A percentile compares a stretch with the other conserved stretches of the same genome.
Conservation (phyloP, 2,797 vertebrate species). For the Podarcis lilfordi region DNA sequence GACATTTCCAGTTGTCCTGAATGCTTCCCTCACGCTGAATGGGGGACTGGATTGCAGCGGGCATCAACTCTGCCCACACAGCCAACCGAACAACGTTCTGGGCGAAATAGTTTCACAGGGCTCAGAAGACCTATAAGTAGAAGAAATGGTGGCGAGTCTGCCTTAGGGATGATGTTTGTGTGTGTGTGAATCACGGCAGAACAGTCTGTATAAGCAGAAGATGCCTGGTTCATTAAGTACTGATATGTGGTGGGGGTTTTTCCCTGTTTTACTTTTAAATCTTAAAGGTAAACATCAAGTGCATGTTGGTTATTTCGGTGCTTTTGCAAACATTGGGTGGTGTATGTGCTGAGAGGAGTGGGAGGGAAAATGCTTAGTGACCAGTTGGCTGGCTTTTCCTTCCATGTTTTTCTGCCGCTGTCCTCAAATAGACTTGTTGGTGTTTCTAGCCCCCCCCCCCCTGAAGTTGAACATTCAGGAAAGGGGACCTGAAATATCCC, state of each 20-base stretch:
- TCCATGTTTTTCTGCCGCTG: not conserved
- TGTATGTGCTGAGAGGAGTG: not conserved
- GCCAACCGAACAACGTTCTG: not conserved
- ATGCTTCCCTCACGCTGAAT: not conserved
- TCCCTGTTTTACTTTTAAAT: too few relatives aligned
- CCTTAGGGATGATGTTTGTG: not conserved
- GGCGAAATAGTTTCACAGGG: not conserved
- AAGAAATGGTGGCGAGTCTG: not conserved
- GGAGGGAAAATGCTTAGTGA: not conserved
- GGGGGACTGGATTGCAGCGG: not conserved
- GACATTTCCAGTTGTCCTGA: not conserved
- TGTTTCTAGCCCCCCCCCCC: too few relatives aligned
- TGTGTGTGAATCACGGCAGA: too few relatives aligned
- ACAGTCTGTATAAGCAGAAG: not conserved
- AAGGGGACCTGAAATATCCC: not conserved
- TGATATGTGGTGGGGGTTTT: too few relatives aligned
- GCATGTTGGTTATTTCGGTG: not conserved
- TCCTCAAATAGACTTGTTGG: not conserved
- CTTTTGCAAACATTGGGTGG: not conserved
- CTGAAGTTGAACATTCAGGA: not conserved
- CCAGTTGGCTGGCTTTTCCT: not conserved
- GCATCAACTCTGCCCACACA: not conserved
- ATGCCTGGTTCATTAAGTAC: not conserved
- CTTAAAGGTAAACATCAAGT: not conserved
- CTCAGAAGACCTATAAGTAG: too few relatives aligned